phyloP scores from a whole-genome alignment of 2,888 invertebrate species.

The Trissolcus brochymenae region DNA sequence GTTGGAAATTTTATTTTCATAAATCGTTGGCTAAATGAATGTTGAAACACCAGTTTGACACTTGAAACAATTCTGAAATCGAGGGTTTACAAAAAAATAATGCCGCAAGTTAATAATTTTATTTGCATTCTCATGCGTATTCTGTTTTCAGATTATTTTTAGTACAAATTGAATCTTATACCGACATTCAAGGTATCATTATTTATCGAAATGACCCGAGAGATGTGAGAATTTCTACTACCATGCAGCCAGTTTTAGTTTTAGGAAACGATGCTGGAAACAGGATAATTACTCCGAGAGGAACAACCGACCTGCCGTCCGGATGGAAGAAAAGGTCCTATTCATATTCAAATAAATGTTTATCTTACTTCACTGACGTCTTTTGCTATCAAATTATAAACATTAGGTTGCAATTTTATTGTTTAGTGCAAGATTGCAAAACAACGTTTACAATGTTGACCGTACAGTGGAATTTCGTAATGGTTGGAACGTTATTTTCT shows the following conservation, averaged over 20 bases:
- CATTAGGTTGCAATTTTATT: no score
- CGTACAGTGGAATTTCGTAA: no score
- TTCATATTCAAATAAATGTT: not conserved
- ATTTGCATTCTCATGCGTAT: not conserved
- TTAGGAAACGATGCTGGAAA: conserved; percentile 64
- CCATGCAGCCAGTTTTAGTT: conserved; percentile 49
- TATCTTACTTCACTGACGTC: no score
- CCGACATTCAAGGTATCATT: conserved; percentile 67
- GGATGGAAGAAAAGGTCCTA: conserved; percentile 69
- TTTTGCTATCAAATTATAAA: no score
- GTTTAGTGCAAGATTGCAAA: no score
- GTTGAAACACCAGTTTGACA: no score
- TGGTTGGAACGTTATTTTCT: conserved; percentile 1
- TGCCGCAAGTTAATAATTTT: not conserved
- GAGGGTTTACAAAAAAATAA: conserved; percentile 8
- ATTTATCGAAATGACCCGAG: conserved; percentile 60
- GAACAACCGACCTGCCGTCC: conserved; percentile 60
- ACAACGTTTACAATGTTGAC: no score
- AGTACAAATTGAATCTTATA: conserved; percentile 65
- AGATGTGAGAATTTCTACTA: conserved; percentile 13
- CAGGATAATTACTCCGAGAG: conserved; percentile 48
- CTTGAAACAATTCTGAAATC: no score
- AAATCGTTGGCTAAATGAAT: no score
- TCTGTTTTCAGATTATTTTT: conserved; percentile 66
- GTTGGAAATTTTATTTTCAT: no score